Evolutionary conservation across 2,888 invertebrate species (phyloP), one percentile per base, ranked within the genome.

Genomic region (Temnothorax rugatulus): DNA sequence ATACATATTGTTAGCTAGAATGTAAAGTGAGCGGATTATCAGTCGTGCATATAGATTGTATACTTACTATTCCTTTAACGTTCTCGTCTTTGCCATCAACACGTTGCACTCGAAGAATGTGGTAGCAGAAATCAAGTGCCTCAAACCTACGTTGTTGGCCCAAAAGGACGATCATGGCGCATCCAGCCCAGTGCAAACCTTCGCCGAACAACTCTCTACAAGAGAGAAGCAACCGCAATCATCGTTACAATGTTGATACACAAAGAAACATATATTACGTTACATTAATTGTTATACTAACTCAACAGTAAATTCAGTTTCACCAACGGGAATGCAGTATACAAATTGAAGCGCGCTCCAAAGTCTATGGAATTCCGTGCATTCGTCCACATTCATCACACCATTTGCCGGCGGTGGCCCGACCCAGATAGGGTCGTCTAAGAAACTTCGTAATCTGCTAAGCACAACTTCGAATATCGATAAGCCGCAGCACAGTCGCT

Each of bases 301-400:
- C 98, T 99, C 99, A 0, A 99, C 98, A 25, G 99, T 99, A 92
- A 98, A 99, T 95, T 99, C 99, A 0, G 98, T 99, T 88, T 98
- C 98, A 5, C 98, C 98, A 38, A 99, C 98, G 0, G 99, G 99
- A 92, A 99, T 98, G 94, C 99, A 99, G 95, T 99, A 99, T 75
- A 99, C 98, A 96, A 99, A 99, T 95, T 99, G 99, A 50, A 99
- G 96, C 0, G 99, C 99, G 0, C 99, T 99, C 99, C 99, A 99
- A 66, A 99, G 95, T 47, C 97, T 96, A 95, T 99, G 99, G 95
- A 99, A 99, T 95, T 99, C 99, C 1, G 97, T 97, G 93, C 99
- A 99, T 95, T 99, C 99, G 94, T 99, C 99, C 0, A 99, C 97
- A 94, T 99, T 98, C 96, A 99, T 98, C 21, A 99, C 99, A 83